Conservation (phyloP, 2,888 invertebrate genomes). For the Andricus curvator region DNA sequence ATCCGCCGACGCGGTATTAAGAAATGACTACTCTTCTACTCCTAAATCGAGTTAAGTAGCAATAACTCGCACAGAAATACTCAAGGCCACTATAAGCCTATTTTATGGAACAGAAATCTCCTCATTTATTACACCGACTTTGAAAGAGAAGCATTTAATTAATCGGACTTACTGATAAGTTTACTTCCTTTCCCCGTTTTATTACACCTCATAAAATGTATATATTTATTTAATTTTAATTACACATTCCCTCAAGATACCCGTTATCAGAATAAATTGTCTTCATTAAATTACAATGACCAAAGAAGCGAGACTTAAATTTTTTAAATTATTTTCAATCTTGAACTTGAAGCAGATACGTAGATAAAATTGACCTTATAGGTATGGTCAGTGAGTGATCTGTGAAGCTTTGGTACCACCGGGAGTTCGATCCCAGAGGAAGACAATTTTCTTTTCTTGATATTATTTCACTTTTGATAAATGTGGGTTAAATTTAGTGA, state of each 20-base stretch:
- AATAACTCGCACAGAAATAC: not conserved
- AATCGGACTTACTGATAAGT: conserved; percentile 7
- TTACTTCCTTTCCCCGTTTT: not conserved
- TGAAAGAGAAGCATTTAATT: not conserved
- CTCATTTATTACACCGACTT: not conserved
- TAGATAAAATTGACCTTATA: no score
- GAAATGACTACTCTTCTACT: conserved; percentile 9
- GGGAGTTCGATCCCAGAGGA: no score
- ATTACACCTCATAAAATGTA: not conserved
- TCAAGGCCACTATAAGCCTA: not conserved
- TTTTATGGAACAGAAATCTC: conserved; percentile 11
- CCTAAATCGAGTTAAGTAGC: conserved; percentile 17
- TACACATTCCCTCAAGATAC: not conserved
- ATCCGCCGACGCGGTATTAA: not conserved
- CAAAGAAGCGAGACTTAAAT: not conserved
- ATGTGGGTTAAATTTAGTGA: no score
- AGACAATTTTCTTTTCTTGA: no score
- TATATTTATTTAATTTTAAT: not conserved
- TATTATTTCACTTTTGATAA: no score
- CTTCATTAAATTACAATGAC: not conserved
- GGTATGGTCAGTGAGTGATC: no score
- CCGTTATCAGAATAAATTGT: not conserved
- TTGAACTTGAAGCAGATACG: no score
- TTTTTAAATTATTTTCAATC: no score
- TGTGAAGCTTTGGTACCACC: no score